Base-by-base conservation (phyloP, 2,888 invertebrate genomes). In the Mythimna ferrago region DNA sequence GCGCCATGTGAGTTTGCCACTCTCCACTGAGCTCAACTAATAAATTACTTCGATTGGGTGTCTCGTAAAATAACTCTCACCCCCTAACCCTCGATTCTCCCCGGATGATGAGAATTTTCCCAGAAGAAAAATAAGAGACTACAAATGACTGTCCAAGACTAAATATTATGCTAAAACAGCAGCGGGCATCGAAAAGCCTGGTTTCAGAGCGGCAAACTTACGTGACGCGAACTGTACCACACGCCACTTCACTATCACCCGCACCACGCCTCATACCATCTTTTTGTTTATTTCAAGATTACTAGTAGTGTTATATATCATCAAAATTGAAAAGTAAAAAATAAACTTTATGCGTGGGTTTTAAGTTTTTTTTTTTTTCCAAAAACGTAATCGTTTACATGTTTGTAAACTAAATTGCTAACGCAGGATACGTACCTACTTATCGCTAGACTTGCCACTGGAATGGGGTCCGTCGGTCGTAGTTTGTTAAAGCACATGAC, bases 401-500 rank as follows among this genome's bases (percentile, higher is more conserved):
- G 19, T 57, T 19, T 58, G 19, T 19, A 35, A 58, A 58, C 58
- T 35, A 19, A 35, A 35, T 41, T 41, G 3, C 21, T 41, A 21
- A 41, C 21, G 41, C n/a, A 60, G 38, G 14, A 61, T 61, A 61
- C 61, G 44, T 44, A 21, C 56, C 54, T 41, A 44, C 63, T 19
- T 41, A 26, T 21, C 54, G 38, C 32, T n/a, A 74, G 76, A 72
- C 72, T 57, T 64, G 66, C 68, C 71, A 69, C 71, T 71, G 44
- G n/a, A 62, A 57, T 71, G 57, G 32, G 44, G 54, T 48, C 62
- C 41, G 53, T 11, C 57, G 48, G 14, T 57, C 66, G 32, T 54
- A 32, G 58, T 21, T 60, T 51, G 58, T n/a, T 64, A 56, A 81
- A 81, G 86, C 78, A 65, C 51, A 74, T 35, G 69, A 70, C 71